Evolutionary conservation across 2,797 vertebrate species (phyloP).

Genomic region (Microtus obscurus): DNA sequence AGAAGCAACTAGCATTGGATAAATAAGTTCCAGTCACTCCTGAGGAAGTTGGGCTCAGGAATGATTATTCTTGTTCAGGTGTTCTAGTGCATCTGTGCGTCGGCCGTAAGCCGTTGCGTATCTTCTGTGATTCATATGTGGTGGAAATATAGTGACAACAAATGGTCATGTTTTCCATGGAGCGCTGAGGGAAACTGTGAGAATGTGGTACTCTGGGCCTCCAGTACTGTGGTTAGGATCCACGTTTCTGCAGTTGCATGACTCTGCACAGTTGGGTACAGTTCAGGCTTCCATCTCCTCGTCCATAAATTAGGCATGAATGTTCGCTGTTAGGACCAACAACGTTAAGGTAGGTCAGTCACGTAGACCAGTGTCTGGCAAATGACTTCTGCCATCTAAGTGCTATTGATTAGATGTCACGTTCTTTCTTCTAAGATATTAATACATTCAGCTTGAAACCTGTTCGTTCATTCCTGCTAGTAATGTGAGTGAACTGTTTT

Average conservation of each 20-base stretch:
- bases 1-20: background rate
- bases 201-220: background rate
- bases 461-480: background rate
- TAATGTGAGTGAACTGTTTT: background rate
- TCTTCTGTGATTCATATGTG: background rate
- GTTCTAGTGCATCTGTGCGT: background rate
- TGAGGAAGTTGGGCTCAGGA: slow-evolving; percentile 37
- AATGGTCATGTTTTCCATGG: background rate
- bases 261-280: background rate
- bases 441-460: slow-evolving; percentile 29
- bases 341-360: background rate
- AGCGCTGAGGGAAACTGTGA: background rate
- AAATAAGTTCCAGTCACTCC: slow-evolving; percentile 43
- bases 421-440: slow-evolving; percentile 8
- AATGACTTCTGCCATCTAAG: background rate
- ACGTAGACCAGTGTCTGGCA: background rate
- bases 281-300: slow-evolving; percentile 6
- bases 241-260: background rate
- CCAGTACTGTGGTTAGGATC: background rate
- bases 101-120: background rate
- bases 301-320: slow-evolving; percentile 5
- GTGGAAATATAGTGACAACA: background rate
- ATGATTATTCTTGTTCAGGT: slow-evolving; percentile 34
- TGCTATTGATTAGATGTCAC: background rate
- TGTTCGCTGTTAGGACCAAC: slow-evolving; percentile 46